Base-by-base conservation (phyloP, 2,113 vertebrate genomes). In the Gymnocephalus cernua region DNA sequence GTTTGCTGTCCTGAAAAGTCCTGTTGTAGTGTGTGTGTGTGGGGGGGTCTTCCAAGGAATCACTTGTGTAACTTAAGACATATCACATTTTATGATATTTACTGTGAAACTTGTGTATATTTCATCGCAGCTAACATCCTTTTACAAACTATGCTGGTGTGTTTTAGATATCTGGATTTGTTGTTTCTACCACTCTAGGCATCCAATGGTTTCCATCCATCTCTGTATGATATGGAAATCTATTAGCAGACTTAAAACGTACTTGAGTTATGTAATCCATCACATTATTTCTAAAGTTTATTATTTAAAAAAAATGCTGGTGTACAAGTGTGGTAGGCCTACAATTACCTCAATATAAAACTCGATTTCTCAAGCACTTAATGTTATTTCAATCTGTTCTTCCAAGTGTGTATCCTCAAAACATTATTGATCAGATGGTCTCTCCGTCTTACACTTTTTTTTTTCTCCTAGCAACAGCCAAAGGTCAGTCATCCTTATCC, bases 381-480 rank as follows among this genome's bases (percentile, higher is more conserved):
- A 51, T 32, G 47, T 35, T 2, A 23, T 53, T 53, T 66, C n/a
- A 16, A 16, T 25, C 41, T 27, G 35, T 23, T 62, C 48, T 65
- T 57, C 14, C 56, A 58, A 29, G 35, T 51, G 35, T 54, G 23
- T 69, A 25, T 65, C 29, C 44, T 74, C 8, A 35, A 54, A 44
- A 2, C 5, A 59, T 29, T 82, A 86, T 82, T 88, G 79, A 89
- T 80, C 67, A 45, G 32, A 67, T 21, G 41, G 3, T 65, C 5
- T 38, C 11, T 12, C 13, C 19, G 12, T 53, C 56, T 65, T 38
- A 57, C 77, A 85, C 29, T 8, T 89, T 72, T 74, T 50, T 65
- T 54, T 72, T 61, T 67, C 32, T 61, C 18, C 19, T 4, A 58
- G 18, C 67, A 63, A 2, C 4, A 44, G 35, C 64, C 63, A 83